Base-by-base conservation (phyloP, 1,140 invertebrate species). In the Penaeus indicus region DNA sequence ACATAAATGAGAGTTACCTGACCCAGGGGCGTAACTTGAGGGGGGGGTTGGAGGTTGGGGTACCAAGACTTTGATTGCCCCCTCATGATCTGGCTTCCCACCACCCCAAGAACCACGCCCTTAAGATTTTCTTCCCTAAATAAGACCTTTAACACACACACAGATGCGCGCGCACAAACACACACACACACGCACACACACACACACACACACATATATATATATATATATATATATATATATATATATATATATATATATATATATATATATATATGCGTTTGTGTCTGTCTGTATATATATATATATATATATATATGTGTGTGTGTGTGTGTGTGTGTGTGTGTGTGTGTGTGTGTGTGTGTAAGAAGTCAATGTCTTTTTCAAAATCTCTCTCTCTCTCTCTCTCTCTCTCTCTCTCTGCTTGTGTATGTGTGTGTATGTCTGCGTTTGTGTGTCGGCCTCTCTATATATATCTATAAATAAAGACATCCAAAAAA, bases 191-290 rank as follows among this genome's bases (percentile, higher is more conserved):
- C n/a, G 3, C n/a, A 67, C n/a, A 67, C n/a, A 67, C 63, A 67
- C n/a, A 67, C n/a, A 67, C 63, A 67, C 63, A 67, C 63, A 67
- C 63, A 67, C 3, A 67, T 67, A 67, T 67, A 67, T 67, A 67
- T 67, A 67, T n/a, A 67, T 67, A 67, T 67, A 67, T n/a, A 67
- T n/a, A 67, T n/a, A 67, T n/a, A 67, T n/a, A 67, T 67, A 67
- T 67, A 67, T 3, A 67, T 67, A 1, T 67, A 67, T 67, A 67
- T n/a, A 67, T 67, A 3, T 67, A 67, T n/a, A 67, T n/a, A 3
- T 3, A 67, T n/a, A 67, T 67, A 67, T 67, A 67, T 67, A 67
- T 67, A 3, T 67, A 67, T n/a, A 67, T 67, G 3, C 3, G n/a
- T n/a, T 1, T n/a, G 3, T n/a, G 3, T n/a, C 19, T n/a, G n/a